Base-by-base conservation (phyloP, 1,140 invertebrate genomes). In the Yoshiicerus persimilis region DNA sequence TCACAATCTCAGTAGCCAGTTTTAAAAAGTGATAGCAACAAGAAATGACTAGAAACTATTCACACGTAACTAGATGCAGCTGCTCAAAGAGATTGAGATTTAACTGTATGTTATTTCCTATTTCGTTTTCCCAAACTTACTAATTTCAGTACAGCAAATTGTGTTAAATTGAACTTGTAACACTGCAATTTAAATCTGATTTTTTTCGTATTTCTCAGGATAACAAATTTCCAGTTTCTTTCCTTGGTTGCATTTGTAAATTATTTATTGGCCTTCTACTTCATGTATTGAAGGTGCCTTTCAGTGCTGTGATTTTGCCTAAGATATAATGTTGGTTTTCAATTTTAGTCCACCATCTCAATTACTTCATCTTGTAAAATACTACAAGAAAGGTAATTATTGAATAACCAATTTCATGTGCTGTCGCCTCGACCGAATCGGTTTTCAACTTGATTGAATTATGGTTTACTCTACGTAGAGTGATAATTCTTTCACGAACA, bases 401-500 rank as follows among this genome's bases (percentile, higher is more conserved):
- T 80, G 13, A 32, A 64, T 25, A 39, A 66, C 25, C 36, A 87
- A 23, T 87, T 23, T 89, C 87, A 90, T 89, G 89, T 88, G 89
- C 77, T 90, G 89, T 90, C 89, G 88, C 88, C 89, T 90, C 89
- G 89, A 89, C 88, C 41, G 75, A 88, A 66, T 34, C 75, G 9
- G 20, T 38, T 36, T 32, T 34, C 75, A n/a, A 56, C 34, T 41
- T 64, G 34, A 30, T 84, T 32, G 30, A 80, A 23, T 77, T 80
- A n/a, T 39, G 9, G 39, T 34, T 87, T 16, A 25, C 4, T n/a
- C 47, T n/a, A 56, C 20, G 36, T 80, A 80, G 20, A 80, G n/a
- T 25, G n/a, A 30, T 32, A 80, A 36, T 80, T 80, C 75, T 34
- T 23, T 80, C 32, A 80, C n/a, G 8, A n/a, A 16, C 32, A 34